Evolutionary conservation across 2,113 vertebrate species (phyloP).

Genomic region (Fregetta grallaria): DNA sequence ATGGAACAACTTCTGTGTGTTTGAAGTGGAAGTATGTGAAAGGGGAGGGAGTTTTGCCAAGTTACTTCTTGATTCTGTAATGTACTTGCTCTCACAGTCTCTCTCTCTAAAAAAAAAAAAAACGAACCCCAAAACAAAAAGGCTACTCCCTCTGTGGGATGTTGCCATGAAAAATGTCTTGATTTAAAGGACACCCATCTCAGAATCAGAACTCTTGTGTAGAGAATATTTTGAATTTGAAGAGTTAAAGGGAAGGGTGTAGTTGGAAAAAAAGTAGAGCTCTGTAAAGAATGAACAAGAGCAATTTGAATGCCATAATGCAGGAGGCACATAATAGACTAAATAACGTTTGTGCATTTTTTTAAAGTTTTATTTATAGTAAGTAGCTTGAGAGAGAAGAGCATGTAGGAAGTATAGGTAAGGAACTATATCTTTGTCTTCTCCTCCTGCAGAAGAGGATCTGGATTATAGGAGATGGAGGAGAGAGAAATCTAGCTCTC

Average conservation of each 20-base stretch:
- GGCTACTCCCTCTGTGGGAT: background rate
- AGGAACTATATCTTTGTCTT: background rate
- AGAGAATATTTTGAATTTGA: background rate
- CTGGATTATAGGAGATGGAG: background rate
- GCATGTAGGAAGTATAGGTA: background rate
- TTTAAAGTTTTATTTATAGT: background rate
- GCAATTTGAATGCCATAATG: background rate
- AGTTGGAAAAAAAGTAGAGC: background rate
- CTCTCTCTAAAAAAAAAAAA: background rate
- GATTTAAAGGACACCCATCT: background rate
- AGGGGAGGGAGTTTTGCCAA: background rate
- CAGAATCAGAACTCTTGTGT: background rate
- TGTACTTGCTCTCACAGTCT: background rate
- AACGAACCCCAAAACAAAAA: background rate
- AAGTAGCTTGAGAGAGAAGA: background rate
- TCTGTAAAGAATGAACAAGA: background rate
- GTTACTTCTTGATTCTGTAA: background rate
- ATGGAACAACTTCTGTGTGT: background rate
- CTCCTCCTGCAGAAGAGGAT: background rate
- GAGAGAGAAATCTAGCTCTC: background rate
- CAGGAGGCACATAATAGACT: background rate
- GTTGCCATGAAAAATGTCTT: background rate
- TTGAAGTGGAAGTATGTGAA: conserved; percentile 12
- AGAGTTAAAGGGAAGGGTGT: background rate
- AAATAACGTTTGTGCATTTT: background rate